Base-by-base conservation (phyloP, 2,888 invertebrate genomes). In the Xylota sylvarum region DNA sequence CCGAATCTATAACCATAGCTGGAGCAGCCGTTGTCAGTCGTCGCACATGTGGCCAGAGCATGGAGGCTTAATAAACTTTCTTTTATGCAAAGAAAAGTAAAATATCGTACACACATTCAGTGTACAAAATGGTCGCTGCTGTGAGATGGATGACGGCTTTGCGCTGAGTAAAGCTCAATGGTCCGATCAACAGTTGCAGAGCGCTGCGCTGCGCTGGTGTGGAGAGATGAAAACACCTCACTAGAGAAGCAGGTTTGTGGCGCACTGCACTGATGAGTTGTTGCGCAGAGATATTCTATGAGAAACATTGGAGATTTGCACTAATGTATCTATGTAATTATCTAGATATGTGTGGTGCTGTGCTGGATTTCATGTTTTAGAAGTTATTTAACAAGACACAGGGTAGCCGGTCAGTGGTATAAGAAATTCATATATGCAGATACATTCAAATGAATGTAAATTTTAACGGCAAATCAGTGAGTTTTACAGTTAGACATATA, bases 31-130 rank as follows among this genome's bases (percentile, higher is more conserved):
- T 23, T 17, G 14, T n/a, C 55, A 65, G 48, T 4, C 27, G n/a
- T 27, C 50, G 14, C 37, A 40, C 12, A 65, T 67, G 58, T 65
- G 58, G 23, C 30, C 73, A 43, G 17, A 65, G 56, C 23, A 17
- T 69, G 43, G 17, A 48, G 55, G 55, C 37, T 79, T 69, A 69
- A 62, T 58, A 74, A 76, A 85, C 84, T 85, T 85, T 85, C 84
- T 80, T 79, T 74, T 76, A 65, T 52, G 50, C 80, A 76, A 70
- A 80, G 79, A 80, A 84, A 84, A 58, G 73, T 74, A 70, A 79
- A 78, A 46, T 58, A 56, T 35, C 7, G n/a, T 19, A 43, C 19
- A 30, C 14, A 60, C 32, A 32, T 32, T 46, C 19, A 55, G 6
- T 5, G 43, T 10, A 73, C 27, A 35, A 70, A 60, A 30, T 62